Conservation (phyloP, 2,797 vertebrate species). For the Hemitrygon akajei region DNA sequence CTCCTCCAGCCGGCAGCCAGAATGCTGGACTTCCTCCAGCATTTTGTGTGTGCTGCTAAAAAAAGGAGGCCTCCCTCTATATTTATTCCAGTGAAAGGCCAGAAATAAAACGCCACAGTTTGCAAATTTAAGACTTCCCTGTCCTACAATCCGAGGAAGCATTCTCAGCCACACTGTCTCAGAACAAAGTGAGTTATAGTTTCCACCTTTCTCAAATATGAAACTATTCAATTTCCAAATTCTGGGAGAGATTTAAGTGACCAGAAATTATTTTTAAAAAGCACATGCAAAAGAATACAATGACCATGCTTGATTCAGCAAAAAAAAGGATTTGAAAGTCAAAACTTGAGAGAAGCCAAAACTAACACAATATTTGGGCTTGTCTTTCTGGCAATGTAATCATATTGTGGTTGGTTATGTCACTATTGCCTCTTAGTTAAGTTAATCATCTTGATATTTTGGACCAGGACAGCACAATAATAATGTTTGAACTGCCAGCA, state of each 20-base stretch:
- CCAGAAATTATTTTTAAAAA: background rate
- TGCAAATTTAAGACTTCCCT: background rate
- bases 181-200: background rate
- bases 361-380: background rate
- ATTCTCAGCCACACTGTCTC: background rate
- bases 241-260: slow-evolving; percentile 9
- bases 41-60: too few relatives aligned
- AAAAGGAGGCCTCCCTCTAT: too few relatives aligned
- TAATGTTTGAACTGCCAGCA: background rate
- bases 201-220: slow-evolving; percentile 16
- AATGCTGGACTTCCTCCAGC: too few relatives aligned
- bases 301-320: background rate
- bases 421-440: background rate
- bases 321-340: background rate
- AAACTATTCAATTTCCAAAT: slow-evolving; percentile 1
- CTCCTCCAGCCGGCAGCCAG: too few relatives aligned
- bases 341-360: background rate
- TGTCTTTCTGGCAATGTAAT: background rate
- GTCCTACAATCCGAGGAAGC: background rate
- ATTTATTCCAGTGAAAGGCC: too few relatives aligned
- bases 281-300: too few relatives aligned
- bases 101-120: background rate
- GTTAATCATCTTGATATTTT: slow-evolving; percentile 5
- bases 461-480: background rate
- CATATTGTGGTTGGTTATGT: background rate